Conservation (phyloP, 2,113 vertebrate genomes). For the Caranx ignobilis region DNA sequence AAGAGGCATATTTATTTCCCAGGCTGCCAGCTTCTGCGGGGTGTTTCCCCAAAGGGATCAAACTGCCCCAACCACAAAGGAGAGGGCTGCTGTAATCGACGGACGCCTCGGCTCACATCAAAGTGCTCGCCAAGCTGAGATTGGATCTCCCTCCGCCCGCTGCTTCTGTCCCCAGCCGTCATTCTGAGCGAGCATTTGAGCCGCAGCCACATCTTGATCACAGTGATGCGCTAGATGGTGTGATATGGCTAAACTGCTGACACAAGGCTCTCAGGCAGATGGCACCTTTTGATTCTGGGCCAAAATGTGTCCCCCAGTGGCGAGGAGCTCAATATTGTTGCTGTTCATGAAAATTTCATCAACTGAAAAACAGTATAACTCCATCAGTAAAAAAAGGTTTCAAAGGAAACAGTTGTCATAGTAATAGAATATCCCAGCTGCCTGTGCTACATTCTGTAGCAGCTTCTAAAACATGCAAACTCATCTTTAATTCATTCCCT, state of each 20-base stretch:
- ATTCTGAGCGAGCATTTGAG: conserved; percentile 43
- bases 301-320: conserved; percentile 37
- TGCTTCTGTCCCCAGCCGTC: conserved; percentile 47
- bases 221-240: conserved; percentile 58
- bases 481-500: conserved; percentile 66
- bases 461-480: conserved; percentile 40
- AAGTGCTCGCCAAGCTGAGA: conserved; percentile 48
- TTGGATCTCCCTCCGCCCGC: conserved; percentile 56
- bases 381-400: conserved; percentile 12
- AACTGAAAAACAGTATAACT: background rate
- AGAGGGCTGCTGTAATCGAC: conserved; percentile 36
- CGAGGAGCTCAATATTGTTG: conserved; percentile 37
- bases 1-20: conserved; percentile 14
- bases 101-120: conserved; percentile 63
- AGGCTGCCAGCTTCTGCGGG: conserved; percentile 42
- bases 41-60: conserved; percentile 20
- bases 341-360: conserved; percentile 63
- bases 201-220: conserved; percentile 68
- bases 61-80: conserved; percentile 29
- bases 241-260: conserved; percentile 70
- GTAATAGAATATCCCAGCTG: conserved; percentile 31
- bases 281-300: conserved; percentile 69
- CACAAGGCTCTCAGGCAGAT: conserved; percentile 70
- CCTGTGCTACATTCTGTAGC: background rate
- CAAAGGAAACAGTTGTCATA: conserved; percentile 9